Evolutionary conservation across 1,140 invertebrate species (phyloP), one percentile per base, ranked within the genome.

Genomic region (Drosophila sucinea): DNA sequence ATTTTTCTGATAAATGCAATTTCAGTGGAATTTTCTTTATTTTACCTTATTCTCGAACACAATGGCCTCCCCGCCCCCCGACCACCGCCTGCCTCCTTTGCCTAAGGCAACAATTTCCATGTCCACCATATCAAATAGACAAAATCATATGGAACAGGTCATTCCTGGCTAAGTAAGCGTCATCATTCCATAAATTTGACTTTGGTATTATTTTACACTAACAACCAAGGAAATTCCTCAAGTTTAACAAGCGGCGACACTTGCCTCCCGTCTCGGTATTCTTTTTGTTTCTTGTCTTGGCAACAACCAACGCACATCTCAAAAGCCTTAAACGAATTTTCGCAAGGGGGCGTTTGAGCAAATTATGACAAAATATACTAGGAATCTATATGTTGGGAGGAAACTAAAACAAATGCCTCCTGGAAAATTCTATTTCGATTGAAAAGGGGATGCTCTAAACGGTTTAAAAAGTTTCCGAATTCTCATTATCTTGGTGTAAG

Each of bases 1-100:
- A 86, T 86, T 87, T 81, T 81, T 77, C 77, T 66, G 86, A 79
- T 70, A 86, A 86, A 86, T 87, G 83, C 72, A 86, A 86, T 86
- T 86, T 86, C 69, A 77, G 60, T 87, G 84, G 84, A 89, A 86
- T 86, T 87, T 64, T 38, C 35, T 38, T 76, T 8, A 33, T 54
- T 61, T 56, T 25, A 7, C 33, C 27, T 62, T 40, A 8, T 38
- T 11, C 35, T 38, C 35, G 10, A 3, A 38, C 8, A 38, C 35
- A 38, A 38, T 38, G 35, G 8, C 11, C 8, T 4, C 30, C 2
- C 3, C 35, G n/a, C 11, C 10, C 10, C 35, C 3, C 1, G 3
- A n/a, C 10, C 11, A 10, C 10, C 10, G 8, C 35, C 10, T 10
- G 4, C 30, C 30, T 30, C 30, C 2, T 11, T 11, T 10, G 2